These are phyloP conservation scores for Gallinago paraguaiae DNA, from an alignment of 2,113 vertebrate species.

Conservation along the genomic window DNA sequence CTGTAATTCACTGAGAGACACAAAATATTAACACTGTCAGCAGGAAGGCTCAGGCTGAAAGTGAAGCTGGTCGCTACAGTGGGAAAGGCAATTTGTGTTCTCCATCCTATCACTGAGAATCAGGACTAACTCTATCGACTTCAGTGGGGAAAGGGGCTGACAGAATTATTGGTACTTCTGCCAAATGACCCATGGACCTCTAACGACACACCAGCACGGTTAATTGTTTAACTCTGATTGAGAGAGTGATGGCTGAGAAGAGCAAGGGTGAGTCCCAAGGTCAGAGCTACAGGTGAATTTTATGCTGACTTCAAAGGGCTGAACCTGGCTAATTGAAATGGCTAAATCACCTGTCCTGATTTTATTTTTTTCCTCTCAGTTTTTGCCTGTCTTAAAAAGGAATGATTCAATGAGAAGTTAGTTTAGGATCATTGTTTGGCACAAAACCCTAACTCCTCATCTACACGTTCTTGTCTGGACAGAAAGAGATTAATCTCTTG, in stretches of 20 bases:
- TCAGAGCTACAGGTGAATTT: neutral
- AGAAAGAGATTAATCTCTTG: neutral
- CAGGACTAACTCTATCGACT: slow-evolving; percentile 33
- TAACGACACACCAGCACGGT: neutral
- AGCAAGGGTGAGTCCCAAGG: neutral
- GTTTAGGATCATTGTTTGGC: neutral
- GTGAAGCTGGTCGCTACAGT: neutral
- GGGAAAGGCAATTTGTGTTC: slow-evolving; percentile 20
- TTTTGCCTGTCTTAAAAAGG: neutral
- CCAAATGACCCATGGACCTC: neutral
- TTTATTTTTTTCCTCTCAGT: neutral
- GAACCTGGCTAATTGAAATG: neutral
- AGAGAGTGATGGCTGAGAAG: neutral
- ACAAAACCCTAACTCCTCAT: neutral
- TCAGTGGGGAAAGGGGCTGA: neutral
- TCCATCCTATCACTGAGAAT: neutral
- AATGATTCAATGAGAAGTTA: neutral
- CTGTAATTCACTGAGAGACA: neutral
- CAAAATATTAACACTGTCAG: slow-evolving; percentile 17
- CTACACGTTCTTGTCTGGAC: neutral
- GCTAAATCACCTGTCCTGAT: neutral
- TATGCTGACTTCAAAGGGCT: neutral
- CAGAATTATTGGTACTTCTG: slow-evolving; percentile 12
- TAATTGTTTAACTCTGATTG: slow-evolving; percentile 4
- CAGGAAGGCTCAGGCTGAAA: neutral